These are phyloP conservation scores for Nestor notabilis DNA, from an alignment of 2,113 vertebrate genomes.

Conservation along the genomic window DNA sequence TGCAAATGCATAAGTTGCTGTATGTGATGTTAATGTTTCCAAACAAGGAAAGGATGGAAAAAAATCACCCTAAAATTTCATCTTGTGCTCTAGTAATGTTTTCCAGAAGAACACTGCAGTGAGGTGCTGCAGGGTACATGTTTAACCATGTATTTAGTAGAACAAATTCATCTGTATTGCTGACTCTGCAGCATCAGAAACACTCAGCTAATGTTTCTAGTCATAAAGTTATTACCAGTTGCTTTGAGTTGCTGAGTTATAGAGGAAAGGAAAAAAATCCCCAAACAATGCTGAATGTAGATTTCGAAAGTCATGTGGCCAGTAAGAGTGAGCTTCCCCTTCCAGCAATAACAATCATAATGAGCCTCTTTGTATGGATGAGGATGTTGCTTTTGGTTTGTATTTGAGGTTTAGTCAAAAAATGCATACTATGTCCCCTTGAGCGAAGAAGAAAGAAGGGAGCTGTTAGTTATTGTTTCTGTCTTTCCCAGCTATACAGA, in stretches of 20 bases:
- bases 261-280: background rate
- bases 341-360: conserved; percentile 65
- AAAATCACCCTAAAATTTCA: background rate
- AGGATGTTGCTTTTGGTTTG: conserved; percentile 66
- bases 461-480: conserved; percentile 53
- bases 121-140: background rate
- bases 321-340: conserved; percentile 54
- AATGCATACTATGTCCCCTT: conserved; percentile 57
- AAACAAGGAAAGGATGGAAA: background rate
- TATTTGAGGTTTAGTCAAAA: conserved; percentile 68
- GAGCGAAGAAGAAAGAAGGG: background rate
- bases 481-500: conserved; percentile 12
- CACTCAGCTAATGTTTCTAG: background rate
- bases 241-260: background rate
- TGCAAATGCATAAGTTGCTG: background rate
- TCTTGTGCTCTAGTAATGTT: background rate
- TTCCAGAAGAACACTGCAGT: background rate
- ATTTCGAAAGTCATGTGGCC: conserved; percentile 57
- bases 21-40: background rate
- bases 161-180: background rate
- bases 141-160: background rate
- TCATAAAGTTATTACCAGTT: background rate
- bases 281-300: conserved; percentile 48
- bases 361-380: conserved; percentile 52
- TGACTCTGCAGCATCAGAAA: conserved; percentile 11